phyloP scores from a whole-genome alignment of 2,113 vertebrate species.

The Excalfactoria chinensis region DNA sequence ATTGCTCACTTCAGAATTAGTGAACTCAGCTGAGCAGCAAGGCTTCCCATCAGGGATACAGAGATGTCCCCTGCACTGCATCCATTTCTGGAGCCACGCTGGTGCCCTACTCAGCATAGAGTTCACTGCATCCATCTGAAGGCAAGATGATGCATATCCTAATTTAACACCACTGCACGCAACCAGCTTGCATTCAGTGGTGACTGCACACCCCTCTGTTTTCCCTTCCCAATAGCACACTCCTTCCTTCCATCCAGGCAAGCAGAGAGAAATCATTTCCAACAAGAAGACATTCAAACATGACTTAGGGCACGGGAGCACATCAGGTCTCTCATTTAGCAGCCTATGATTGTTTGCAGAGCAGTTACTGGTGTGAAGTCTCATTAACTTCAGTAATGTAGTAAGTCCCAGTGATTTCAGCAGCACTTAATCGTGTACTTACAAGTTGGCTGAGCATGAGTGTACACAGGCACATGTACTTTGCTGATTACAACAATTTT shows the following conservation, averaged over 20 bases:
- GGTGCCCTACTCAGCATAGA: background rate
- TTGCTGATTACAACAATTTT: background rate
- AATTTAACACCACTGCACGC: rapidly evolving
- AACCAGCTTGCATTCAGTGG: rapidly evolving
- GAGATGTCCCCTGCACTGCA: background rate
- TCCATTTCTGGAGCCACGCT: rapidly evolving
- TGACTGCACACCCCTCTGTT: background rate
- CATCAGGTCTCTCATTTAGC: background rate
- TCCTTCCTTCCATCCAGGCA: background rate
- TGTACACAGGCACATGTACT: background rate
- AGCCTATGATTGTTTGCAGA: background rate
- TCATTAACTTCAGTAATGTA: background rate
- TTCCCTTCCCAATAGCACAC: background rate
- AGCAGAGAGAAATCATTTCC: rapidly evolving
- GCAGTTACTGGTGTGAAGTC: background rate
- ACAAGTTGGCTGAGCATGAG: background rate
- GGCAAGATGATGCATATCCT: background rate
- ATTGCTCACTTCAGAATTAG: background rate
- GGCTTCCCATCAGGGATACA: background rate
- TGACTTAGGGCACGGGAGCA: background rate
- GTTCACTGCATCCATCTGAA: rapidly evolving
- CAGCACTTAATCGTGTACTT: slow-evolving; percentile 1
- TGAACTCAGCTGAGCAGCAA: background rate
- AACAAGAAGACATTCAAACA: background rate
- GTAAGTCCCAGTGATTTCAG: background rate